phyloP scores from a whole-genome alignment of 2,888 invertebrate genomes.

The Myopa testacea region DNA sequence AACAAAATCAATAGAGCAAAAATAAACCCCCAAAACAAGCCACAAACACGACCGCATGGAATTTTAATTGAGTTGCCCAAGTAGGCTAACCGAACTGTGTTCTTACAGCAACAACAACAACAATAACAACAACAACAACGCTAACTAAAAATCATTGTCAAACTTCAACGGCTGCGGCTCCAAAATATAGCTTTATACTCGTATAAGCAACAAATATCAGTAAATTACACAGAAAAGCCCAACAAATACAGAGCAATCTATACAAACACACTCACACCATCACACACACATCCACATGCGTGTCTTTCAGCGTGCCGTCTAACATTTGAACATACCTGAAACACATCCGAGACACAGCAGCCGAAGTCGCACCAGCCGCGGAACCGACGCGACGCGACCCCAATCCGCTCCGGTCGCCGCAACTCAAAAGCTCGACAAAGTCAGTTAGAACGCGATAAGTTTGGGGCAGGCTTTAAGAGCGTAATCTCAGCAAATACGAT shows the following conservation, averaged over 20 bases:
- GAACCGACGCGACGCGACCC: background rate
- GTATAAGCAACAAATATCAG: too few species aligned
- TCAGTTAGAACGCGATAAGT: constrained; percentile 29
- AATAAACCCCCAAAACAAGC: background rate
- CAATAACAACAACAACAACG: background rate
- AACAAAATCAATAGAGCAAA: too few species aligned
- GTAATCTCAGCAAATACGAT: background rate
- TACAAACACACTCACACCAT: background rate
- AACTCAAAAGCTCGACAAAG: constrained; percentile 6
- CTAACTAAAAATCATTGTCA: background rate
- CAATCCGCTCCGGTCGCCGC: background rate
- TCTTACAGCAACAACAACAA: background rate
- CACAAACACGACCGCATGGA: background rate
- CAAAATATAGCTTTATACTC: background rate
- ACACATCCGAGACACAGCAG: too few species aligned
- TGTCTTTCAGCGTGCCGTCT: constrained; percentile 9
- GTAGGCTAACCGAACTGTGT: background rate
- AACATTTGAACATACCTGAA: background rate
- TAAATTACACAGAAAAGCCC: too few species aligned
- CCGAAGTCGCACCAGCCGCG: background rate
- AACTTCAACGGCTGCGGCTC: background rate
- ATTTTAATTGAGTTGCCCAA: constrained; percentile 35
- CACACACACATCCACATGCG: background rate
- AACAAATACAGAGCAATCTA: too few species aligned
- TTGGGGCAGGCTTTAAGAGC: background rate